Conservation (phyloP, 2,113 vertebrate genomes). For the Cyanistes caeruleus region DNA sequence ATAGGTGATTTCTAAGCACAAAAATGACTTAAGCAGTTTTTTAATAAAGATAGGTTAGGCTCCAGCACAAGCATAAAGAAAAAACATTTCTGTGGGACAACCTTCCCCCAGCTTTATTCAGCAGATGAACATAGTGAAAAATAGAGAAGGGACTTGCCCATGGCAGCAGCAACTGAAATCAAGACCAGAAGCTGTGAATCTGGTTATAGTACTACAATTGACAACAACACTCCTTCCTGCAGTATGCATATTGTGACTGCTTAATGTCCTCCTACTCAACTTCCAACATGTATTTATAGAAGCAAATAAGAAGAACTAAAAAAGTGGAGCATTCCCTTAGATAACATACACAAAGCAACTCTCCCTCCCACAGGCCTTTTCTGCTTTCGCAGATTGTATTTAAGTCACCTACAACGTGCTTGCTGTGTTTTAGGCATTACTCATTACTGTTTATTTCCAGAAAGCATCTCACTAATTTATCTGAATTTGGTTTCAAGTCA, state of each 20-base stretch:
- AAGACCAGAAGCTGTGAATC: not conserved
- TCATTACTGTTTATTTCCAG: conserved; percentile 60
- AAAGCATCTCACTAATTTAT: conserved; percentile 59
- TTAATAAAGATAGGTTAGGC: not conserved
- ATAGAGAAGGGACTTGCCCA: conserved; percentile 22
- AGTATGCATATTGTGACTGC: conserved; percentile 2
- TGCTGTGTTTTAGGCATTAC: conserved; percentile 52
- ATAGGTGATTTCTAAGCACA: not conserved
- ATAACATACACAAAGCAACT: not conserved
- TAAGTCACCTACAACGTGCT: not conserved
- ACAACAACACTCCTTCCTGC: conserved; percentile 5
- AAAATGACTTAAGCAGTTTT: not conserved
- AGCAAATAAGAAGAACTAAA: conserved; percentile 16
- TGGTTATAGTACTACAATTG: not conserved
- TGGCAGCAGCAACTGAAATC: not conserved
- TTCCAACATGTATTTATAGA: conserved; percentile 28
- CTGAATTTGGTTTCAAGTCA: conserved; percentile 57
- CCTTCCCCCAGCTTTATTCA: not conserved
- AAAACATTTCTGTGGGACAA: not conserved
- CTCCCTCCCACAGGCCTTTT: conserved; percentile 52
- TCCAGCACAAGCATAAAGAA: not conserved
- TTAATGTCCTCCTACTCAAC: conserved; percentile 54
- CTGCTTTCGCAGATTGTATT: conserved; percentile 61
- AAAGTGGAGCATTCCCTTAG: conserved; percentile 6
- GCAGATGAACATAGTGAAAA: not conserved